Base-by-base conservation (phyloP, 2,888 invertebrate species). In the Acronicta psi region DNA sequence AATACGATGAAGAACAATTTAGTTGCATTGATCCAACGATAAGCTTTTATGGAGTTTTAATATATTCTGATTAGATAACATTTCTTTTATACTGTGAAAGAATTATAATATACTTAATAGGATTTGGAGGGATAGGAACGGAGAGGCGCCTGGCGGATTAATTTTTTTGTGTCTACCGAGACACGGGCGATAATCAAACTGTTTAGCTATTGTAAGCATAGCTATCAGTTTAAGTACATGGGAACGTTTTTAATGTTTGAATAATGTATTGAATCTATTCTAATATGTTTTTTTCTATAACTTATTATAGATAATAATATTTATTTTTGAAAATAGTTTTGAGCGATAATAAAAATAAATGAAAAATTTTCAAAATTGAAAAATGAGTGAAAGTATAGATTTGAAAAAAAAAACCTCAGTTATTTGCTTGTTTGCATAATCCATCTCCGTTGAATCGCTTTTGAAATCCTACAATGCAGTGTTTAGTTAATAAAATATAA, bases 81-180 rank as follows among this genome's bases (percentile, higher is more conserved):
- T 61, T 76, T 64, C 54, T 40, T 61, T 60, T 72, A 47, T 49
- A 45, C 55, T 46, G 44, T 66, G 56, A 59, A 69, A 70, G 61
- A 69, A 78, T 76, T 74, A 74, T 69, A 70, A 72, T 71, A 61
- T 80, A n/a, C 34, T 34, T 34, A 79, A 79, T 79, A 82, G 77
- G 80, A 82, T 82, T 81, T 77, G 45, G 25, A 46, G 10, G 49
- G 76, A 74, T 77, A 77, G 64, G 41, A 57, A 42, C 23, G 31
- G 11, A 23, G 58, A 69, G 79, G 77, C 71, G 78, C 79, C 79
- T 66, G 37, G 3, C 45, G 77, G 87, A 85, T 88, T 88, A 85
- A 49, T 56, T 62, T 72, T 79, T 81, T 80, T 75, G 68, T 74
- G 67, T 75, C 64, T 69, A 65, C 78, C 70, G 77, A 73, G 73